Conservation (phyloP, 2,888 invertebrate genomes). For the Punctoribates punctum region DNA sequence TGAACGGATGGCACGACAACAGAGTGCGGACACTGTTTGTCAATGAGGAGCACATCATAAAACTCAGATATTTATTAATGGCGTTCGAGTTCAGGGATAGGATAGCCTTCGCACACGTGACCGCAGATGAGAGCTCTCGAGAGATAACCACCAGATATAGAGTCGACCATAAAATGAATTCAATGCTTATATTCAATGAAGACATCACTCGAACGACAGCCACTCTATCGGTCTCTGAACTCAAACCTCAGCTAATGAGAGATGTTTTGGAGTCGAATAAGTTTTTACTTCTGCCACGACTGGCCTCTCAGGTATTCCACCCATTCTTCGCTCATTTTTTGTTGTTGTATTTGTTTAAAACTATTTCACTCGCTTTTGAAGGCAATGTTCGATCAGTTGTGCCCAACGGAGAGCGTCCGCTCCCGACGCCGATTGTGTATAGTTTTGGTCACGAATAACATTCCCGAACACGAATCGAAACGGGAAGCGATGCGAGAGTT, state of each 20-base stretch:
- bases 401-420: conserved; percentile 81
- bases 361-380: conserved; percentile 50
- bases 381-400: conserved; percentile 73
- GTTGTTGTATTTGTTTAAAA: conserved; percentile 24
- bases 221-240: conserved; percentile 77
- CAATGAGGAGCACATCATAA: conserved; percentile 63
- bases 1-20: conserved; percentile 84
- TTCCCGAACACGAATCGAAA: conserved; percentile 61
- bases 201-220: conserved; percentile 72
- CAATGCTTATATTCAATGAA: conserved; percentile 84
- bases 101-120: conserved; percentile 76
- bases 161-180: conserved; percentile 69
- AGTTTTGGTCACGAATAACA: conserved; percentile 66
- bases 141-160: conserved; percentile 60
- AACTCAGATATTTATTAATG: conserved; percentile 79
- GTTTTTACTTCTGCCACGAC: conserved; percentile 76
- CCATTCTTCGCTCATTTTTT: not conserved
- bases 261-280: conserved; percentile 85
- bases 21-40: conserved; percentile 83
- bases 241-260: conserved; percentile 78
- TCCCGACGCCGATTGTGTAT: conserved; percentile 71
- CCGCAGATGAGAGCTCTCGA: conserved; percentile 46
- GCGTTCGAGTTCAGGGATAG: conserved; percentile 80
- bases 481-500: conserved; percentile 69
- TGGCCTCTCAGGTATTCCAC: conserved; percentile 76